Evolutionary conservation across 1,140 invertebrate species (phyloP).

Genomic region (Drosophila erecta): DNA sequence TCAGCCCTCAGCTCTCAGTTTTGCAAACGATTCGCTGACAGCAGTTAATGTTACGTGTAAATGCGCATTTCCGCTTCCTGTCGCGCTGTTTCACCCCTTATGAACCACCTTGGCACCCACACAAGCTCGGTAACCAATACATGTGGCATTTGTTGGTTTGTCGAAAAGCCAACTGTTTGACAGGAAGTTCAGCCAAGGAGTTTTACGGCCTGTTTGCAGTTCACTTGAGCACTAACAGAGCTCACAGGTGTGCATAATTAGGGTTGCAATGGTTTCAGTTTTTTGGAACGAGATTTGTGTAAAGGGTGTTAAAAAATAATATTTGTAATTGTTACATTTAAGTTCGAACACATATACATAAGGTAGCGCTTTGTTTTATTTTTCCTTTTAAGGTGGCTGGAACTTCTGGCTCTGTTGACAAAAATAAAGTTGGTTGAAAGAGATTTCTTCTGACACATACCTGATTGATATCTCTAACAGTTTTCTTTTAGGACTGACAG

Average conservation of each 20-base stretch:
- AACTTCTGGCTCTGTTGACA: not conserved
- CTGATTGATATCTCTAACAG: not conserved
- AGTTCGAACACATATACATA: no score
- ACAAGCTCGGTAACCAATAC: not conserved
- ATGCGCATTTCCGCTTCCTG: slow-evolving; percentile 80
- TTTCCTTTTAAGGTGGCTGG: not conserved
- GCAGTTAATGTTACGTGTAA: slow-evolving; percentile 82
- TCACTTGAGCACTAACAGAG: slow-evolving; percentile 8
- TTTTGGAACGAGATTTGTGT: not conserved
- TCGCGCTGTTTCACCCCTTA: slow-evolving; percentile 26
- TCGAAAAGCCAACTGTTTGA: slow-evolving; percentile 76
- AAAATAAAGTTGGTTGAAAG: no score
- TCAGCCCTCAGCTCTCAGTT: not conserved
- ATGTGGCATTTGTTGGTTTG: slow-evolving; percentile 55
- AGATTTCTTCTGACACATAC: not conserved
- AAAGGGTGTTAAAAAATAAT: not conserved
- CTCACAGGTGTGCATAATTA: slow-evolving; percentile 12
- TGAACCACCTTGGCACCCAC: slow-evolving; percentile 4
- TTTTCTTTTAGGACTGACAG: not conserved
- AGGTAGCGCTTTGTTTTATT: no score
- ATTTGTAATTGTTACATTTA: not conserved
- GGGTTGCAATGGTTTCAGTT: not conserved
- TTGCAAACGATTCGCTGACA: slow-evolving; percentile 44
- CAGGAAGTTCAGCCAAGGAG: slow-evolving; percentile 70
- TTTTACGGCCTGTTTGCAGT: slow-evolving; percentile 62